phyloP scores from a whole-genome alignment of 30 jellyfish, hydroid and myxozoan species.

The Hydra vulgaris region DNA sequence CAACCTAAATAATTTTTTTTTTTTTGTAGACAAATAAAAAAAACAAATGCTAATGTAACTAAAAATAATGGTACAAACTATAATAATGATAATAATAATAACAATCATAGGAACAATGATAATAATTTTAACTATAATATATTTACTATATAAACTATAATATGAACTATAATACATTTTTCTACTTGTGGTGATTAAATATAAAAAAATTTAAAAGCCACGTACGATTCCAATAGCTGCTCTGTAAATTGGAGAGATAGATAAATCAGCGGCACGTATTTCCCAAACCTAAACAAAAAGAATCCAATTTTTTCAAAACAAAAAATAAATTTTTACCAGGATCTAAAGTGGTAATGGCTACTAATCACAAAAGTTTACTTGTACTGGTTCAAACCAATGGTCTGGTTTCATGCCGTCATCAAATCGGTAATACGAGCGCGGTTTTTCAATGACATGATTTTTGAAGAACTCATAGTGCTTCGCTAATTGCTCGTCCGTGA shows the following conservation, averaged over 20 bases:
- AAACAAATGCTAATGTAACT: background rate
- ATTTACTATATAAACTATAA: too few relatives aligned
- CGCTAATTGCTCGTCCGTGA: slow-evolving; percentile 76
- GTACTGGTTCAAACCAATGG: slow-evolving; percentile 98
- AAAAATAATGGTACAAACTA: too few relatives aligned
- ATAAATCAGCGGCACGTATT: slow-evolving; percentile 94
- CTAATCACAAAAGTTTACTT: slow-evolving; percentile 29
- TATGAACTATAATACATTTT: too few relatives aligned
- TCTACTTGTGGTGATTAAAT: background rate
- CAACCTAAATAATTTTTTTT: slow-evolving; percentile 85
- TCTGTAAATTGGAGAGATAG: slow-evolving; percentile 84
- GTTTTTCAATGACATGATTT: slow-evolving; percentile 81
- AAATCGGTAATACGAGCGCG: slow-evolving; percentile 82
- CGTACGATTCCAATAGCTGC: slow-evolving; percentile 96
- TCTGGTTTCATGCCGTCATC: slow-evolving; percentile 75
- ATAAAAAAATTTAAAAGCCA: background rate
- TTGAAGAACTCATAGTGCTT: slow-evolving; percentile 69
- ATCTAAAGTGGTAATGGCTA: too few relatives aligned
- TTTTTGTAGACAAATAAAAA: background rate
- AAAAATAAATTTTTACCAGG: too few relatives aligned
- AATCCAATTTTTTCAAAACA: background rate
- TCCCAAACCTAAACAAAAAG: slow-evolving; percentile 77
- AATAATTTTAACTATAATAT: too few relatives aligned
- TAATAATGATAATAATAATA: too few relatives aligned
- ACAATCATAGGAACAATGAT: too few relatives aligned